Percentiles rank a stretch among this genome's conserved stretches.
phyloP scores from a whole-genome alignment of 2,113 vertebrate genomes.

The Abramis brama region DNA sequence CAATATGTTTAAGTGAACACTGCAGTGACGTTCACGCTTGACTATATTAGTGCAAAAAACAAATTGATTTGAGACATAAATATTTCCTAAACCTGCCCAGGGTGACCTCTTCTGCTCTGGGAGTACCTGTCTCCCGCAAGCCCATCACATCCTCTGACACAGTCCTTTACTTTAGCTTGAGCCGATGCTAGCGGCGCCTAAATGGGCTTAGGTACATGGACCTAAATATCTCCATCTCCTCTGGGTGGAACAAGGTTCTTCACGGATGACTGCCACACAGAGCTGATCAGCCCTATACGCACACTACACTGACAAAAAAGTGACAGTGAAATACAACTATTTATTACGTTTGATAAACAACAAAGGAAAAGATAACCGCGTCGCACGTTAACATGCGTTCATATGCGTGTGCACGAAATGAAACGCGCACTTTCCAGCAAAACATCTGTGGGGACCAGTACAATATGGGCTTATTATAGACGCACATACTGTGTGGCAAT shows the following conservation, averaged over 20 bases:
- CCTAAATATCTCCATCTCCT: constrained; percentile 55
- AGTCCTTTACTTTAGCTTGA: constrained; percentile 12
- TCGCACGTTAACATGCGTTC: no score
- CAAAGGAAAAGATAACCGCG: no score
- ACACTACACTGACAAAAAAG: no score
- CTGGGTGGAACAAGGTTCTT: constrained; percentile 82
- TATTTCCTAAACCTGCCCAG: constrained; percentile 57
- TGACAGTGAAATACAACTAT: no score
- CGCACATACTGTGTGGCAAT: no score
- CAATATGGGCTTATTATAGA: no score
- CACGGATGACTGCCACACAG: constrained; percentile 73
- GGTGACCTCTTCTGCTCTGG: constrained; percentile 73
- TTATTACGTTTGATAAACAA: no score
- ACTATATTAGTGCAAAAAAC: neutral
- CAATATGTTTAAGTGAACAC: neutral
- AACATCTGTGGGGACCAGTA: no score
- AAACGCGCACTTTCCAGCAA: no score
- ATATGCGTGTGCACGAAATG: no score
- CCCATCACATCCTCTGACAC: neutral
- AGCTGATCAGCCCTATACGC: no score
- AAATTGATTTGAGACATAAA: constrained; percentile 1
- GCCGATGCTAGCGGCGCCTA: constrained; percentile 8
- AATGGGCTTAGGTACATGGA: constrained; percentile 10
- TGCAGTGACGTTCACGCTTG: neutral
- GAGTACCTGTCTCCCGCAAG: neutral